A percentile compares a stretch with the other conserved stretches of the same genome.
Conservation (phyloP, 2,797 vertebrate genomes). For the Anabas testudineus region DNA sequence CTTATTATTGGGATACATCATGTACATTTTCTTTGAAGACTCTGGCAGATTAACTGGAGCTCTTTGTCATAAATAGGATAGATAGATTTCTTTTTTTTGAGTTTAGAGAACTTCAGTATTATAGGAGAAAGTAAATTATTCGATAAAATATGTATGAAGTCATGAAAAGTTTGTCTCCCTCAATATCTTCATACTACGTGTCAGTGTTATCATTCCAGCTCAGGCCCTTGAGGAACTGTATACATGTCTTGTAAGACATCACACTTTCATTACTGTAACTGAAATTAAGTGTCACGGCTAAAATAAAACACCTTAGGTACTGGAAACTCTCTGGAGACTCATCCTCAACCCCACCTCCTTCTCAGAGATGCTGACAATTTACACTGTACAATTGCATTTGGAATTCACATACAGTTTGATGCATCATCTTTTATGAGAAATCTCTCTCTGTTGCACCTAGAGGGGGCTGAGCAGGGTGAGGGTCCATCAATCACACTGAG, state of each 20-base stretch:
- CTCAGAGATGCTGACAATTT: constrained; percentile 71
- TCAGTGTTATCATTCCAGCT: constrained; percentile 42
- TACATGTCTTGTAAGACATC: constrained; percentile 58
- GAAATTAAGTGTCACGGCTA: constrained; percentile 77
- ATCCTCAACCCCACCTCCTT: constrained; percentile 48
- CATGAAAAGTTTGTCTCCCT: constrained; percentile 48
- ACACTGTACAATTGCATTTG: constrained; percentile 71
- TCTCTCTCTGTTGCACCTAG: constrained; percentile 60
- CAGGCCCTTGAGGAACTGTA: constrained; percentile 51
- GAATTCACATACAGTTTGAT: constrained; percentile 71
- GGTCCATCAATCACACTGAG: constrained; percentile 80
- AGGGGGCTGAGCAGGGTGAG: constrained; percentile 50
- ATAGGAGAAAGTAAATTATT: constrained; percentile 43
- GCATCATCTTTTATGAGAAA: constrained; percentile 77
- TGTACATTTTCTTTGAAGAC: constrained; percentile 16
- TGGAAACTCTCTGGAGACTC: constrained; percentile 61
- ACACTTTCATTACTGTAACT: constrained; percentile 76
- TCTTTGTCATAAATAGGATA: constrained; percentile 16
- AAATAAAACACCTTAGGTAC: constrained; percentile 74
- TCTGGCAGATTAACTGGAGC: neutral
- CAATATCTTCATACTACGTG: constrained; percentile 45
- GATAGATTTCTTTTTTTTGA: constrained; percentile 11
- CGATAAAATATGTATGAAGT: constrained; percentile 57
- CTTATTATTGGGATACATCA: neutral
- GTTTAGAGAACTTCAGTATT: constrained; percentile 45